Percentiles rank a stretch among this genome's conserved stretches.
phyloP scores from a whole-genome alignment of 2,888 invertebrate species.

The Anagyrus pseudococci region DNA sequence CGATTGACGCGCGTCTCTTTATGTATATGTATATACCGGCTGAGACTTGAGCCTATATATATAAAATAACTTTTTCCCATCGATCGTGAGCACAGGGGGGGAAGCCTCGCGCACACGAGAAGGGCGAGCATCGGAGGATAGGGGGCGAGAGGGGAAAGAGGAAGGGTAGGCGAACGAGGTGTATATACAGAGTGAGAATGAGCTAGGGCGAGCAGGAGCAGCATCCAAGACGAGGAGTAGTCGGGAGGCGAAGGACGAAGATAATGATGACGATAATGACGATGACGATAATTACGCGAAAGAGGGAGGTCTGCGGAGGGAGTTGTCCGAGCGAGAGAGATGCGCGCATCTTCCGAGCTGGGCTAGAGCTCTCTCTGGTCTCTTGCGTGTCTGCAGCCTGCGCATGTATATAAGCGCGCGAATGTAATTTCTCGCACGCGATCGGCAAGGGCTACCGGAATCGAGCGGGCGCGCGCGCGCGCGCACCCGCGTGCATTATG shows the following conservation, averaged over 20 bases:
- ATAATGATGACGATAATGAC: conserved; percentile 25
- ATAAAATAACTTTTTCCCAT: too few relatives aligned
- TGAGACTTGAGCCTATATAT: too few relatives aligned
- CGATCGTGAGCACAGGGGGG: neutral
- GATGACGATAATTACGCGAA: conserved; percentile 11
- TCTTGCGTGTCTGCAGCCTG: conserved; percentile 35
- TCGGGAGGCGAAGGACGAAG: conserved; percentile 18
- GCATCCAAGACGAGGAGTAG: too few relatives aligned
- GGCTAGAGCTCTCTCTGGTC: neutral
- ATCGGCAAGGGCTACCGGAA: conserved; percentile 61
- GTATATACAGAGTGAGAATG: neutral
- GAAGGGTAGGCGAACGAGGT: neutral
- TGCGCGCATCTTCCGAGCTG: neutral
- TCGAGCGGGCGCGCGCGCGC: conserved; percentile 48
- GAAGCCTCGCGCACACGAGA: neutral
- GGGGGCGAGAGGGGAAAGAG: too few relatives aligned
- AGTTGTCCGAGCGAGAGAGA: neutral
- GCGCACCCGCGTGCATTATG: too few relatives aligned
- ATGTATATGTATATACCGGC: neutral
- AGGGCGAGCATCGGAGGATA: neutral
- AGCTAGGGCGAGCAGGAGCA: neutral
- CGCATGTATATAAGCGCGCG: conserved; percentile 48
- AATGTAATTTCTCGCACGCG: conserved; percentile 60
- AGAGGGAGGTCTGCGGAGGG: neutral
- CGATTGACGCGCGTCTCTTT: neutral